Percentiles rank a stretch among this genome's conserved stretches.
Evolutionary conservation across 2,797 vertebrate genomes (phyloP).

Genomic region (Sphaeramia orbicularis): DNA sequence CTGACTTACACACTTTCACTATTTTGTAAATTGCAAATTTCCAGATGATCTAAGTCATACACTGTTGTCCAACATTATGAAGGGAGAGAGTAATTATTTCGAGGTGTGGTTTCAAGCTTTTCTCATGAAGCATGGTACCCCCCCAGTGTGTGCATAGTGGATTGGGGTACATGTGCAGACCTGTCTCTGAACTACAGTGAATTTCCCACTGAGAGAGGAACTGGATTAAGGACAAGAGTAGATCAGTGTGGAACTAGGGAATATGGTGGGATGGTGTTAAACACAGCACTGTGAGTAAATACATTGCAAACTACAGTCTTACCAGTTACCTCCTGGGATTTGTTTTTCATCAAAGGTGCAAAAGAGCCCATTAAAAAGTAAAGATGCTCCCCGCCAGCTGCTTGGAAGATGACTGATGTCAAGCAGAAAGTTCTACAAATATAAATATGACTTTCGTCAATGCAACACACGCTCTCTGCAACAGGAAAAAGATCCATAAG

Average conservation of each 20-base stretch:
- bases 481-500: conserved; percentile 1
- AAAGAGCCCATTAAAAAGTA: no score
- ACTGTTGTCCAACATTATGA: neutral
- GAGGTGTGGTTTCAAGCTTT: neutral
- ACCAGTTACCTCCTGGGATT: neutral
- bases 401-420: no score
- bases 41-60: neutral
- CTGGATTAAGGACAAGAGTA: conserved; percentile 66
- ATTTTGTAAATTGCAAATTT: no score
- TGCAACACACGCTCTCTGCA: neutral
- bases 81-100: neutral
- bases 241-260: conserved; percentile 52
- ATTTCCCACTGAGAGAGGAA: conserved; percentile 53
- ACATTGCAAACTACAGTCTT: neutral
- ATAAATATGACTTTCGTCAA: neutral
- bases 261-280: conserved; percentile 7
- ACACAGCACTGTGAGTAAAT: neutral
- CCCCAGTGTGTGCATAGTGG: conserved; percentile 6
- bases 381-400: no score
- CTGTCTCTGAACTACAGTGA: conserved; percentile 50
- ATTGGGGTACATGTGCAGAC: conserved; percentile 32
- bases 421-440: no score
- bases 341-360: neutral
- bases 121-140: conserved; percentile 27
- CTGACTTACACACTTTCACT: no score